Evolutionary conservation across 2,797 vertebrate genomes (phyloP), one percentile per base, ranked within the genome.

Genomic region (Sebastes steindachneri): DNA sequence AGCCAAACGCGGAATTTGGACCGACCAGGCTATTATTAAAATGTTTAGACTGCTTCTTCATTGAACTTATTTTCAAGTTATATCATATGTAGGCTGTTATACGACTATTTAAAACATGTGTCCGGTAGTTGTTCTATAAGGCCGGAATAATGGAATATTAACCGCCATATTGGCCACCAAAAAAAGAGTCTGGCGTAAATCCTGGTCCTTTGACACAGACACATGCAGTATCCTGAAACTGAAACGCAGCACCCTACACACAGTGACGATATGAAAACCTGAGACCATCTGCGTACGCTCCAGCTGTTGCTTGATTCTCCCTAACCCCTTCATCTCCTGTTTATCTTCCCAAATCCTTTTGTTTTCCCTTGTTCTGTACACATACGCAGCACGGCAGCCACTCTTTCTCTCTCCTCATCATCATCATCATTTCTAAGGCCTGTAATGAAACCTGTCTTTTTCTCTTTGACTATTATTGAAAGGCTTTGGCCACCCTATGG

Each of bases 331-430:
- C 73, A 75, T 77, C 83, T 77, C 80, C 73, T 85, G 88, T 84
- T 93, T 90, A 81, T 88, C 88, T 74, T 88, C 71, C 31, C 31
- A 74, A 82, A 88, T 81, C 81, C 81, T 57, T 82, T 73, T 83
- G 77, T 87, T 91, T 89, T 84, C 58, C 41, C 71, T 68, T 57
- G 1, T 70, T 86, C 57, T 74, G 37, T 77, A 77, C 75, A 86
- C 79, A 77, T 51, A 81, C 17, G 23, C 68, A 85, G 66, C 64
- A 65, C 3, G 2, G 65, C 79, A 77, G 62, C 69, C 45, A 65
- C 48, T 25, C 21, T 77, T 62, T 69, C 55, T 25, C 17, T 63
- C 33, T 51, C 48, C 2, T 51, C 45, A 19, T 48, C 45, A 51
- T n/a, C 41, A 45, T 17, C 48, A 48, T 48, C 6, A 62, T 68